phyloP scores from a whole-genome alignment of 1,140 invertebrate species.

The Aphaenogaster ashmeadi region DNA sequence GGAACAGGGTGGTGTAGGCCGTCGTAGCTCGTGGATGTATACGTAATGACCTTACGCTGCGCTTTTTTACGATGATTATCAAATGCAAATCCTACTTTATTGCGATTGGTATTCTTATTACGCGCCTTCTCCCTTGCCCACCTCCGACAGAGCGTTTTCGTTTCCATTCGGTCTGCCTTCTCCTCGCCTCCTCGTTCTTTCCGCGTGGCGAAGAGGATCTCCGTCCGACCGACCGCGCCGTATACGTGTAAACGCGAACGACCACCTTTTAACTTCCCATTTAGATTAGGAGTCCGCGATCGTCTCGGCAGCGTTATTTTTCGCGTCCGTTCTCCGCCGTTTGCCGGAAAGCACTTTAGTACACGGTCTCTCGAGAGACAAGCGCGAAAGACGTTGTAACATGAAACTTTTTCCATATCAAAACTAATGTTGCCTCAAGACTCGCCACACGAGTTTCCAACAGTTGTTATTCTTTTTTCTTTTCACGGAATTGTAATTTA shows the following conservation, averaged over 20 bases:
- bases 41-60: constrained; percentile 81
- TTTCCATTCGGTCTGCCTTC: background rate
- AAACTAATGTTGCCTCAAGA: constrained; percentile 61
- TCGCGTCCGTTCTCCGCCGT: constrained; percentile 40
- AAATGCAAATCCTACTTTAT: constrained; percentile 86
- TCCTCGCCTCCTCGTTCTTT: constrained; percentile 17
- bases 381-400: constrained; percentile 24
- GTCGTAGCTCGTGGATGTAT: constrained; percentile 67
- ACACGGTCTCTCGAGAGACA: background rate
- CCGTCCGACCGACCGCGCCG: constrained; percentile 49
- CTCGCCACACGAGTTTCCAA: constrained; percentile 17
- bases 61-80: constrained; percentile 84
- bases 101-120: constrained; percentile 86
- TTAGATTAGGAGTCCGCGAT: constrained; percentile 68
- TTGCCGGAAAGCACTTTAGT: constrained; percentile 37
- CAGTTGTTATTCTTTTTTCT: background rate
- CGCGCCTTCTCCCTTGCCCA: constrained; percentile 50
- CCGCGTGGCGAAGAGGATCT: constrained; percentile 72
- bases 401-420: constrained; percentile 47
- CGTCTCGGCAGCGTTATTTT: constrained; percentile 59
- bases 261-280: constrained; percentile 76
- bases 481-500: background rate
- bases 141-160: constrained; percentile 41
- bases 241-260: constrained; percentile 43
- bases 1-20: constrained; percentile 61